Percentiles rank a stretch among this genome's conserved stretches.
phyloP scores from a whole-genome alignment of 2,888 invertebrate species.

The Crematogaster levior region DNA sequence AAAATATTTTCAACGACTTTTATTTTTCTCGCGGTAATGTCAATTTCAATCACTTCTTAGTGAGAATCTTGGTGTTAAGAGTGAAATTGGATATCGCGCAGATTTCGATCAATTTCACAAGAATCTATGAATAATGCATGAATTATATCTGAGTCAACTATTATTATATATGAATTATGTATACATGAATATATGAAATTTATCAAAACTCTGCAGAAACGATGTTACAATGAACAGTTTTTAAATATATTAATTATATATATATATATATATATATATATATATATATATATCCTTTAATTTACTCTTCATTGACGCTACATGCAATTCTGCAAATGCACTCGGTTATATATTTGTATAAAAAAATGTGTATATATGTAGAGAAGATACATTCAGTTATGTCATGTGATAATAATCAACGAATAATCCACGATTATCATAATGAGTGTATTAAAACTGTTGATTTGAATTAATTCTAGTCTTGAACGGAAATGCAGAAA shows the following conservation, averaged over 20 bases:
- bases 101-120: slow-evolving; percentile 4
- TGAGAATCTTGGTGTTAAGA: background rate
- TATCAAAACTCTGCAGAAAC: background rate
- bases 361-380: background rate
- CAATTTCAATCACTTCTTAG: background rate
- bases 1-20: background rate
- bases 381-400: background rate
- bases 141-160: background rate
- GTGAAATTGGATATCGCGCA: background rate
- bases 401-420: background rate
- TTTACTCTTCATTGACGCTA: background rate
- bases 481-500: background rate
- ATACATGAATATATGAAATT: slow-evolving; percentile 4
- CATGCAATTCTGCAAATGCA: slow-evolving; percentile 13
- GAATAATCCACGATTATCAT: background rate
- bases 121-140: background rate
- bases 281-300: slow-evolving; percentile 17
- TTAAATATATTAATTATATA: slow-evolving; percentile 3
- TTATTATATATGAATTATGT: slow-evolving; percentile 1
- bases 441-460: background rate
- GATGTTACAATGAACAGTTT: background rate
- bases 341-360: background rate
- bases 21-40: background rate
- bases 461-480: background rate
- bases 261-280: too few species aligned